phyloP scores from a whole-genome alignment of 2,113 vertebrate genomes.

The Pelvicachromis taeniatus region DNA sequence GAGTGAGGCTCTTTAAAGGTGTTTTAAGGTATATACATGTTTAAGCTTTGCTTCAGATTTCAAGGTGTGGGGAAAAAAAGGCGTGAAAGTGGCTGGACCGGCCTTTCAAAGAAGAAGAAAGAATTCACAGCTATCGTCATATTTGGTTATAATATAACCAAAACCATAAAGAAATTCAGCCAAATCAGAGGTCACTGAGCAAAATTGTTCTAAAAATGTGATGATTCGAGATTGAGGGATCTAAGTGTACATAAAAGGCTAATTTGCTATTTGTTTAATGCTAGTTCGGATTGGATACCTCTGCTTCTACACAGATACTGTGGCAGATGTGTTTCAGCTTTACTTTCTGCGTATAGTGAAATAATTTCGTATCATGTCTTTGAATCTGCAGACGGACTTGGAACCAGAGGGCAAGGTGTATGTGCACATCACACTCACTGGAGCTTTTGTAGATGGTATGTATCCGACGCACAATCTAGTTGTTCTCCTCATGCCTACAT shows the following conservation, averaged over 20 bases:
- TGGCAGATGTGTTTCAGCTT: neutral
- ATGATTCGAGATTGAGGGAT: fast-evolving
- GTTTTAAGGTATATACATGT: neutral
- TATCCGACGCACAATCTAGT: neutral
- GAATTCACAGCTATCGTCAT: neutral
- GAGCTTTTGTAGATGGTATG: constrained; percentile 93
- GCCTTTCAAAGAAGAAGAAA: neutral
- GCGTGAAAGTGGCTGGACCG: fast-evolving
- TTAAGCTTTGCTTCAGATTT: neutral
- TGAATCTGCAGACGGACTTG: constrained; percentile 84
- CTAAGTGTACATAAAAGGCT: neutral
- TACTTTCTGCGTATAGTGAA: neutral
- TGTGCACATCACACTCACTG: constrained; percentile 83
- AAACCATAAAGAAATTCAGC: neutral
- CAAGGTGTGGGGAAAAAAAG: neutral
- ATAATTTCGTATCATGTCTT: neutral
- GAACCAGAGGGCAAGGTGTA: constrained; percentile 96
- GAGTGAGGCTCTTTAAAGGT: neutral
- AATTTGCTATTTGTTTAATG: neutral
- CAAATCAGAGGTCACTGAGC: neutral
- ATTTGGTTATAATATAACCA: neutral
- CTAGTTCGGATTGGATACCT: neutral
- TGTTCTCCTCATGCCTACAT: neutral
- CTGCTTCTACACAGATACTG: neutral
- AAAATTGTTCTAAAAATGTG: neutral